These are phyloP conservation scores for Heterocephalus glaber DNA, from an alignment of 2,113 vertebrate species.

Conservation along the genomic window DNA sequence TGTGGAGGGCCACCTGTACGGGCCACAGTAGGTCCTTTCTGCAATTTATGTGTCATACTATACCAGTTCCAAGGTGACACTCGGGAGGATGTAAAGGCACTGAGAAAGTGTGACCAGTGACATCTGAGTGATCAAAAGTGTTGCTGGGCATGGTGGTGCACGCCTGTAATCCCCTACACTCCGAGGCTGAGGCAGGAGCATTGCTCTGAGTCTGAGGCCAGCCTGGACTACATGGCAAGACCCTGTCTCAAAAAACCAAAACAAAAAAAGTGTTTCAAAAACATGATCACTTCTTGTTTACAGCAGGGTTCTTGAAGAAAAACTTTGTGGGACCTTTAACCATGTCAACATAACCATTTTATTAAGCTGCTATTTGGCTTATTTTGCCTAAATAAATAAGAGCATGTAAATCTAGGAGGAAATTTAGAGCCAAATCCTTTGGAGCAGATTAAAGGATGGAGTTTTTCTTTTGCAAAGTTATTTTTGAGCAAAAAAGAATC, in stretches of 20 bases:
- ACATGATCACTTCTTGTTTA: background rate
- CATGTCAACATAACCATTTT: background rate
- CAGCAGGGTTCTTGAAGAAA: background rate
- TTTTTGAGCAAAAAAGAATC: background rate
- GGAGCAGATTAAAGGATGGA: background rate
- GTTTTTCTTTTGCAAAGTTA: background rate
- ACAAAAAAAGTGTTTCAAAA: background rate
- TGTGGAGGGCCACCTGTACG: background rate
- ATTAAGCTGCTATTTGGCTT: background rate
- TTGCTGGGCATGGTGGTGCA: background rate
- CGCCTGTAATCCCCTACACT: background rate
- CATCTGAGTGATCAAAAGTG: background rate
- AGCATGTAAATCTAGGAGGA: background rate
- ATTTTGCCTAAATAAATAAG: background rate
- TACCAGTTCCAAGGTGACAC: background rate
- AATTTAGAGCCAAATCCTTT: background rate
- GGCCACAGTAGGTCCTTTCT: background rate
- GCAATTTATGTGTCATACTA: background rate
- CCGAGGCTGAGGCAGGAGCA: background rate
- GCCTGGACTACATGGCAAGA: background rate
- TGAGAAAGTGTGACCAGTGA: background rate
- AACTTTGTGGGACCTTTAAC: background rate
- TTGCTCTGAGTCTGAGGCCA: background rate
- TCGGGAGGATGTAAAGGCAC: background rate
- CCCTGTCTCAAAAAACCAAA: background rate